Conservation (phyloP, 2,797 vertebrate species). For the Carduelis carduelis region DNA sequence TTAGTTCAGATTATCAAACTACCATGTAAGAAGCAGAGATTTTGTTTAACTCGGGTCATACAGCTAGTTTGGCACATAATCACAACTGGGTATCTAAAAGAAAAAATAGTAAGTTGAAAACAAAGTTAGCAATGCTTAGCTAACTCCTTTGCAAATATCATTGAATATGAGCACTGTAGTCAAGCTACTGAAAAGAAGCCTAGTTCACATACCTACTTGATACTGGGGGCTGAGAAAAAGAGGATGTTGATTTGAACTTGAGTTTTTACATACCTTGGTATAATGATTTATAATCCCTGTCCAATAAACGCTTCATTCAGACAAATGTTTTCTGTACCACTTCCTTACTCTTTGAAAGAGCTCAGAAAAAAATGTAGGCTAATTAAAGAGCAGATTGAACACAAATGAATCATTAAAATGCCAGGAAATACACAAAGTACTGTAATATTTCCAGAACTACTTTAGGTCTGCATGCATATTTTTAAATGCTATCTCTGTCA, state of each 20-base stretch:
- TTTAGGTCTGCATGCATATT: neutral
- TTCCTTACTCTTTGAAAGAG: neutral
- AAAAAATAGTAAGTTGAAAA: neutral
- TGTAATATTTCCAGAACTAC: neutral
- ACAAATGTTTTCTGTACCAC: neutral
- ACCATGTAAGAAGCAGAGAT: neutral
- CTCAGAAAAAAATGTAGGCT: neutral
- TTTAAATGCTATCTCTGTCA: constrained; percentile 22
- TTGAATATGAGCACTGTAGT: neutral
- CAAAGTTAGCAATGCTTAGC: neutral
- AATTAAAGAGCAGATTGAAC: neutral
- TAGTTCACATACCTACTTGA: neutral
- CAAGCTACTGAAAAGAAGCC: neutral
- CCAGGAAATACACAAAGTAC: neutral
- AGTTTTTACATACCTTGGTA: neutral
- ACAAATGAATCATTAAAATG: neutral
- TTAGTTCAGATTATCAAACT: neutral
- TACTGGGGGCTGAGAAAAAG: neutral
- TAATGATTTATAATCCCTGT: neutral
- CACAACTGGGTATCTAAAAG: neutral
- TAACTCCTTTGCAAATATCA: neutral
- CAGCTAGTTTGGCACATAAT: neutral
- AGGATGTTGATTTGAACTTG: neutral
- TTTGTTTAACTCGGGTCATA: neutral
- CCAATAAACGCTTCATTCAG: neutral